Evolutionary conservation across 2,797 vertebrate species (phyloP), one percentile per base, ranked within the genome.

Genomic region (Parauchenoglanis ngamensis): DNA sequence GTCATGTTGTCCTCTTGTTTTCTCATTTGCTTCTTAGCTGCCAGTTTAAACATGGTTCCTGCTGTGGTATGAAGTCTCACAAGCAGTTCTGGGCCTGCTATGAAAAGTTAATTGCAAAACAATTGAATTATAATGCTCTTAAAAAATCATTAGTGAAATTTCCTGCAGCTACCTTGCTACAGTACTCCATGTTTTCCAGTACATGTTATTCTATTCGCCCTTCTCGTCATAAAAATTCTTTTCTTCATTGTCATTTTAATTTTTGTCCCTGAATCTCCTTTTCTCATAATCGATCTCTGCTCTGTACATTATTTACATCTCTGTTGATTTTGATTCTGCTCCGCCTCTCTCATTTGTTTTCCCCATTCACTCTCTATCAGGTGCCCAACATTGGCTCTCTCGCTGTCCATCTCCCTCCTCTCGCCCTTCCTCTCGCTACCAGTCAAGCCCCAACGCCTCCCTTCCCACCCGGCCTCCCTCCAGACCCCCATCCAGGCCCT

Each of bases 321-420:
- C 19, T 87, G 63, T 84, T n/a, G 17, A 49, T 57, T 84, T 70
- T 85, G 83, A 85, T 87, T 86, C 8, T 87, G 46, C 1, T 86
- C 10, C 35, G 44, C 73, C 23, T 83, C 44, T 65, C 54, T 77
- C 35, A 72, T 84, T 86, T 88, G 46, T 85, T 81, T 86, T 23
- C 79, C 68, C 80, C 87, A 63, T 90, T 91, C 85, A 83, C 87
- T 87, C 59, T 94, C 93, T 97, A 94, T 97, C 96, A 97, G 97
- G 97, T 97, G 95, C 96, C 87, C 94, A 94, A 96, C 96, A 98
- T 96, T 99, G 98, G 98, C 97, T 97, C 96, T 97, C 98, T 97
- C 97, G 97, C 96, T 99, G 98, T 97, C 97, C 97, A 95, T 99
- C 98, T 98, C 98, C 98, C 97, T 98, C 97, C 95, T 99, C 98